phyloP scores from a whole-genome alignment of 2,888 invertebrate species.

The Prenolepis imparis region DNA sequence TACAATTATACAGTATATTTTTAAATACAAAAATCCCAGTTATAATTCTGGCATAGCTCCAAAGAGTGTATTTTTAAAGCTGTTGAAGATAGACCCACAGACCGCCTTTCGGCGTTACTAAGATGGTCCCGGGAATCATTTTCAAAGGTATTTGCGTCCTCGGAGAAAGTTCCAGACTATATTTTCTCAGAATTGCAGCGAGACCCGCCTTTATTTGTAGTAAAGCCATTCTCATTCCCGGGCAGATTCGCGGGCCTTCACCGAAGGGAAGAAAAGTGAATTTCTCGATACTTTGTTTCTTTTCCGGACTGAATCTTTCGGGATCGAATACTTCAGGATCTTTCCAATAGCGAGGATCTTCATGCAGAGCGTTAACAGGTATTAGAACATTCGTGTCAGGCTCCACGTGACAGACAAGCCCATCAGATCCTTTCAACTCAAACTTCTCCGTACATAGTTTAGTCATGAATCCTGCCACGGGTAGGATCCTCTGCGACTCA shows the following conservation, averaged over 20 bases:
- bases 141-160: conserved; percentile 69
- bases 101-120: conserved; percentile 64
- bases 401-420: conserved; percentile 66
- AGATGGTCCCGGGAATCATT: conserved; percentile 3
- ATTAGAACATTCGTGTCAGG: conserved; percentile 69
- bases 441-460: conserved; percentile 71
- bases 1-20: background rate
- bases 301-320: conserved; percentile 72
- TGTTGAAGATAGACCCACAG: conserved; percentile 67
- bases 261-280: conserved; percentile 75
- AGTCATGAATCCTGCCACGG: conserved; percentile 42
- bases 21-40: background rate
- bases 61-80: conserved; percentile 42
- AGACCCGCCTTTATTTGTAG: conserved; percentile 68
- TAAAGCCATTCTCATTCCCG: conserved; percentile 74
- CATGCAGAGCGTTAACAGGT: conserved; percentile 63
- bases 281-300: conserved; percentile 62
- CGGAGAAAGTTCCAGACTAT: conserved; percentile 65
- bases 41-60: background rate
- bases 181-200: conserved; percentile 64
- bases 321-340: conserved; percentile 75
- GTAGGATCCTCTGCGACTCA: conserved; percentile 73
- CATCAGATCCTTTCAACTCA: conserved; percentile 73
- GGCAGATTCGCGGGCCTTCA: conserved; percentile 77
- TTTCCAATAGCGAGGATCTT: conserved; percentile 71